Conservation (phyloP, 2,797 vertebrate genomes). For the Eurystomus glaucurus region DNA sequence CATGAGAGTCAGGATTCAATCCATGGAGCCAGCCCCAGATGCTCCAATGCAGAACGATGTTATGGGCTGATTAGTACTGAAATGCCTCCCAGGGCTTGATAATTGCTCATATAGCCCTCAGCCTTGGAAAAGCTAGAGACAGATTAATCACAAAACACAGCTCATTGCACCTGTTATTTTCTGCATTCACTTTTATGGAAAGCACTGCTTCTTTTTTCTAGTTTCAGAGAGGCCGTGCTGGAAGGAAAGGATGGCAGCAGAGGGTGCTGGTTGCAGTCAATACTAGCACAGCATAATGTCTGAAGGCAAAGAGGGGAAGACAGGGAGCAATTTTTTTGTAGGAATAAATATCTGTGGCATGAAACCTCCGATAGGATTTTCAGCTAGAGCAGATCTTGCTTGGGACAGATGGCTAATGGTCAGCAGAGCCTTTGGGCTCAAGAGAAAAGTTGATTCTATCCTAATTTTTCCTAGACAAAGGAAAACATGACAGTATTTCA, state of each 20-base stretch:
- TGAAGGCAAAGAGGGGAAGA: background rate
- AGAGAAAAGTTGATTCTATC: background rate
- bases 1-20: background rate
- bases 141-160: conserved; percentile 51
- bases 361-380: conserved; percentile 3
- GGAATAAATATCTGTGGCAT: background rate
- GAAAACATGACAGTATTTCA: background rate
- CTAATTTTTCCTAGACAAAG: background rate
- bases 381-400: background rate
- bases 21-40: conserved; percentile 12
- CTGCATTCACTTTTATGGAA: conserved; percentile 18
- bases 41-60: conserved; percentile 2
- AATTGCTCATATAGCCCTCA: conserved; percentile 35
- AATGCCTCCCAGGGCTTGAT: conserved; percentile 26
- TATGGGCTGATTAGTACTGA: conserved; percentile 36
- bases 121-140: conserved; percentile 1
- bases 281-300: background rate
- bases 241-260: background rate
- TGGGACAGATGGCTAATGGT: conserved; percentile 70
- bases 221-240: background rate
- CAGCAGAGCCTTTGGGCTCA: conserved; percentile 20
- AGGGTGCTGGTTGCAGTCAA: background rate
- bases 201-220: background rate
- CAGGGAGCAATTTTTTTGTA: background rate
- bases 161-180: conserved; percentile 67